phyloP scores from a whole-genome alignment of 2,797 vertebrate genomes.

The Psittacula echo region DNA sequence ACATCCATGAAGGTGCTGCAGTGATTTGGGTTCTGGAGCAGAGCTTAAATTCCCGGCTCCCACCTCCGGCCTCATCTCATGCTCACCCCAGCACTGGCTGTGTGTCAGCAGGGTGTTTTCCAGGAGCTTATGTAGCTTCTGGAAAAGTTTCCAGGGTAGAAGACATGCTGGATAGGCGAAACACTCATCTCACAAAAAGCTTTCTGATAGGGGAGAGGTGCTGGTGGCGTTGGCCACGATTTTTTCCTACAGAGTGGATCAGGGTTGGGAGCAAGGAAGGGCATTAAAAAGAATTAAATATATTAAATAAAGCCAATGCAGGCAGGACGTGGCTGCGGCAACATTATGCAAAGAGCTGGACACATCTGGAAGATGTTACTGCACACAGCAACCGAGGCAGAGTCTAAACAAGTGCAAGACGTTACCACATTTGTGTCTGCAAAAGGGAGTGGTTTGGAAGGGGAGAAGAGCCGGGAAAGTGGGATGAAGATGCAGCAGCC shows the following conservation, averaged over 20 bases:
- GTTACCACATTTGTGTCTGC: background rate
- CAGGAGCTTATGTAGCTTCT: slow-evolving; percentile 8
- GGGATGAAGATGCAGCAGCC: background rate
- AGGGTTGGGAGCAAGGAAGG: background rate
- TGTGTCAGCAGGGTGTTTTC: background rate
- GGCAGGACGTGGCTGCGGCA: background rate
- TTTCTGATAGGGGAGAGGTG: background rate
- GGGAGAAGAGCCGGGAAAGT: background rate
- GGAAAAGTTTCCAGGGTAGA: background rate
- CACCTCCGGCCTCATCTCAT: background rate
- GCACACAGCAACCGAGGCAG: background rate
- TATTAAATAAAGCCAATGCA: fast-evolving
- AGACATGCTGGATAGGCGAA: background rate
- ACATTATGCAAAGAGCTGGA: slow-evolving; percentile 3
- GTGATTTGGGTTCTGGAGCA: background rate
- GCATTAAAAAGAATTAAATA: background rate
- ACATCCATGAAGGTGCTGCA: background rate
- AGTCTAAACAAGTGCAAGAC: slow-evolving; percentile 56
- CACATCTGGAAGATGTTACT: slow-evolving; percentile 65
- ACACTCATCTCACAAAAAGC: background rate
- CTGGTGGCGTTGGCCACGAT: background rate
- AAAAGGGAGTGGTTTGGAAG: background rate
- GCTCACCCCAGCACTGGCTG: background rate
- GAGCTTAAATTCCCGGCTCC: background rate
- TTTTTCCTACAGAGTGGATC: background rate